These are phyloP conservation scores for Sinocyclocheilus rhinocerous DNA, from an alignment of 2,113 vertebrate genomes.

Conservation along the genomic window DNA sequence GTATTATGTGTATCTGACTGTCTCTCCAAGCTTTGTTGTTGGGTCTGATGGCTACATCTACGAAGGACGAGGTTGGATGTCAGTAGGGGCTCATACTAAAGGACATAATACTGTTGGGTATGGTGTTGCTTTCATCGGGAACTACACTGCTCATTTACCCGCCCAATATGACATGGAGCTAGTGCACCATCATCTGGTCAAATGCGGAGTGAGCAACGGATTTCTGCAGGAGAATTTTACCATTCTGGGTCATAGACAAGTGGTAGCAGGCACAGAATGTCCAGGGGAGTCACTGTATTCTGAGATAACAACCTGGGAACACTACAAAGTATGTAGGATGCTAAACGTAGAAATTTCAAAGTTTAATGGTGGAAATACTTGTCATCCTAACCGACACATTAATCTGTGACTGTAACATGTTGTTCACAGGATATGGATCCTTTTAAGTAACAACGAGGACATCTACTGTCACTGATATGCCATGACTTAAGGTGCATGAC, in stretches of 20 bases:
- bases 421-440: slow-evolving; percentile 6
- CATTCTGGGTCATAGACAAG: slow-evolving; percentile 83
- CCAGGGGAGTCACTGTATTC: slow-evolving; percentile 82
- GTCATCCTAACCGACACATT: background rate
- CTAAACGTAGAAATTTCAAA: background rate
- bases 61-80: slow-evolving; percentile 85
- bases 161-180: slow-evolving; percentile 67
- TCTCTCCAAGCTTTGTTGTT: slow-evolving; percentile 79
- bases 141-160: slow-evolving; percentile 76
- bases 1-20: background rate
- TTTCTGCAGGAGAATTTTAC: slow-evolving; percentile 69
- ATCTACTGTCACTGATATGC: background rate
- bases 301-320: slow-evolving; percentile 79
- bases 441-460: background rate
- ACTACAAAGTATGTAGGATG: slow-evolving; percentile 59
- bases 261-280: slow-evolving; percentile 75
- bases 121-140: slow-evolving; percentile 82
- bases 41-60: slow-evolving; percentile 88
- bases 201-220: slow-evolving; percentile 72
- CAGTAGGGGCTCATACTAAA: slow-evolving; percentile 85
- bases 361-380: background rate
- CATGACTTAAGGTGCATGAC: background rate
- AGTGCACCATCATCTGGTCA: slow-evolving; percentile 75
- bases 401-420: background rate
- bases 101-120: slow-evolving; percentile 83